Evolutionary conservation across 1,140 invertebrate genomes (phyloP), one percentile per base, ranked within the genome.

Genomic region (Dendrolimus kikuchii): DNA sequence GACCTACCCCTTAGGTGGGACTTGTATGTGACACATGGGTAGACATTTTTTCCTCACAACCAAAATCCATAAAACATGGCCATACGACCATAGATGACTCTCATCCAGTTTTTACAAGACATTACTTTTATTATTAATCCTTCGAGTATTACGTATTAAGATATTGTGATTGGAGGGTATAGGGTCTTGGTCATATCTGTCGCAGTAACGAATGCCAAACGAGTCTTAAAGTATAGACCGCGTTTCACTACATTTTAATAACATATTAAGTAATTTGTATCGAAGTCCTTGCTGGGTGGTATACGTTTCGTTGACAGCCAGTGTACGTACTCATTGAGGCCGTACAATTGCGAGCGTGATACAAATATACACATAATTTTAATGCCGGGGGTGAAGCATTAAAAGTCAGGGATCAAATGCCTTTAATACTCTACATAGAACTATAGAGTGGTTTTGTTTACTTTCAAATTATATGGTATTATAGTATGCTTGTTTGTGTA

Each of bases 281-380:
- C 59, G 79, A 79, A 81, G 81, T 75, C 76, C 81, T 82, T 82
- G 78, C 58, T 55, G 64, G 50, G 55, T 64, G 73, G 77, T 81
- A 68, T 81, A 67, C 56, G 72, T 76, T 83, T 78, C 77, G 64
- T 64, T 48, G 59, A 58, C 63, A 55, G 54, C 43, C 47, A 49
- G 43, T 49, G 48, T 53, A 44, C 53, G 69, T 65, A 66, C 60
- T 63, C 62, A 66, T 76, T 64, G 82, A 83, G 79, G 82, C 82
- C 82, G 71, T 86, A 86, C 80, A 83, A 86, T 83, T 60, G 81
- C 80, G 67, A 83, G 75, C 77, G 77, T 83, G 79, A 86, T 86
- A 86, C 77, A 84, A 82, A 86, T 82, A 84, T 83, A 86, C 77
- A 86, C 78, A 86, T 86, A 86, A 86, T 86, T 86, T 86, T 86